Conservation (phyloP, 2,797 vertebrate species). For the Sternarchorhynchus goeldii region DNA sequence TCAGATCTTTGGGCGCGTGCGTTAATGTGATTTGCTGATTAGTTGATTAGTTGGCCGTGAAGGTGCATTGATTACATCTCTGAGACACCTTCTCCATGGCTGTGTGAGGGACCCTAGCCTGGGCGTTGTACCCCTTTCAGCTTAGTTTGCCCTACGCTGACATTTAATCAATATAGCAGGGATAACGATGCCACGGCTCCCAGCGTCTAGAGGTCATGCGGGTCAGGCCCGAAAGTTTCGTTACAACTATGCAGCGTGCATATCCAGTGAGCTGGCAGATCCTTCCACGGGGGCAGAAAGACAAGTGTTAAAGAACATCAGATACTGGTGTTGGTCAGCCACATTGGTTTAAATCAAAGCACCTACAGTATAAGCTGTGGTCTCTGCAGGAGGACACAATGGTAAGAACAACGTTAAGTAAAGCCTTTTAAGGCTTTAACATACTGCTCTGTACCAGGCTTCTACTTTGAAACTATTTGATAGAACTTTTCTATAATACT, state of each 20-base stretch:
- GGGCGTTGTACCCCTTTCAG: not conserved
- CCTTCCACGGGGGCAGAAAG: not conserved
- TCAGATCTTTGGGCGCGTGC: not conserved
- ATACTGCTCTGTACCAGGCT: no score
- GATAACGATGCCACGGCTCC: not conserved
- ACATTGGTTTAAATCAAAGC: no score
- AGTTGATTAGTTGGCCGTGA: slow-evolving; percentile 2
- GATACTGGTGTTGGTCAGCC: no score
- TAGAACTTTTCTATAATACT: not conserved
- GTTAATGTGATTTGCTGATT: not conserved
- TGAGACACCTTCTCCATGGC: not conserved
- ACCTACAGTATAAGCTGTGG: not conserved
- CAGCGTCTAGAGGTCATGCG: slow-evolving; percentile 33
- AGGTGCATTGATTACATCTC: slow-evolving; percentile 1
- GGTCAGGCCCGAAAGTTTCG: slow-evolving; percentile 8
- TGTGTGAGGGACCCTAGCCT: not conserved
- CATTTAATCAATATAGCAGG: slow-evolving; percentile 37
- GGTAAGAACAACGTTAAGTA: no score
- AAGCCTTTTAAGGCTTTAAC: no score
- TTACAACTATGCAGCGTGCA: not conserved
- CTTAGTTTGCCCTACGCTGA: slow-evolving; percentile 11
- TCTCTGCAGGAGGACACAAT: no score
- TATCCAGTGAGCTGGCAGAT: not conserved
- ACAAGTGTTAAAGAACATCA: not conserved
- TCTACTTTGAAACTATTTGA: no score